Conservation (phyloP, 2,797 vertebrate genomes). For the Molossus alvarezi region DNA sequence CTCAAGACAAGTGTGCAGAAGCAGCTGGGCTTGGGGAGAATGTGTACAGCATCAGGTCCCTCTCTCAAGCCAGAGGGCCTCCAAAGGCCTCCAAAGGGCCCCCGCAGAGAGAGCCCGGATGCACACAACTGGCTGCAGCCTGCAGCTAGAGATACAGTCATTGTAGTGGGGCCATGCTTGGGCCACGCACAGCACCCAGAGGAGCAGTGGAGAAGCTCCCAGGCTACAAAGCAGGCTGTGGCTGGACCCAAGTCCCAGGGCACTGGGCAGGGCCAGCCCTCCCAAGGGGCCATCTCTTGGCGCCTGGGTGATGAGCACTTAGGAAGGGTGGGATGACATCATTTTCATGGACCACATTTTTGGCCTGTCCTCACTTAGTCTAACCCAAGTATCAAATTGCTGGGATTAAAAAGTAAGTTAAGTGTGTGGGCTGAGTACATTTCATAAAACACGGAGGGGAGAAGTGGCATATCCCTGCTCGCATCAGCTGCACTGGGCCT, state of each 20-base stretch:
- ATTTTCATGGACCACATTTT: not conserved
- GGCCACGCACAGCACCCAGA: not conserved
- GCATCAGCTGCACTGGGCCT: not conserved
- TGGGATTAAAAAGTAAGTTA: constrained; percentile 14
- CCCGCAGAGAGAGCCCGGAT: not conserved
- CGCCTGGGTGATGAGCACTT: not conserved
- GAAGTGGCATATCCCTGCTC: not conserved
- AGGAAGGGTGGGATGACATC: not conserved
- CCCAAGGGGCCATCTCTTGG: not conserved
- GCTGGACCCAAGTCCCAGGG: not conserved
- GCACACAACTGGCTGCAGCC: not conserved
- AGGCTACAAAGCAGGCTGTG: not conserved
- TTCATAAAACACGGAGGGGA: not conserved
- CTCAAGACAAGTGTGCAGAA: not conserved
- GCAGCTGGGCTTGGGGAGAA: not conserved
- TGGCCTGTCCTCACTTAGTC: not conserved
- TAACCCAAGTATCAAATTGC: not conserved
- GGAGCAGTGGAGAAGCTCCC: not conserved
- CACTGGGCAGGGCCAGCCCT: not conserved
- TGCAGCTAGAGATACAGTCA: not conserved
- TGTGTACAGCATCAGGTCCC: not conserved
- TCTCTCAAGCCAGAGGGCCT: not conserved
- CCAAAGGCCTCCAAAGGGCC: not conserved
- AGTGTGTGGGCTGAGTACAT: not conserved
- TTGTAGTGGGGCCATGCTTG: not conserved